phyloP scores from a whole-genome alignment of 2,888 invertebrate species.

The Abrostola tripartita region DNA sequence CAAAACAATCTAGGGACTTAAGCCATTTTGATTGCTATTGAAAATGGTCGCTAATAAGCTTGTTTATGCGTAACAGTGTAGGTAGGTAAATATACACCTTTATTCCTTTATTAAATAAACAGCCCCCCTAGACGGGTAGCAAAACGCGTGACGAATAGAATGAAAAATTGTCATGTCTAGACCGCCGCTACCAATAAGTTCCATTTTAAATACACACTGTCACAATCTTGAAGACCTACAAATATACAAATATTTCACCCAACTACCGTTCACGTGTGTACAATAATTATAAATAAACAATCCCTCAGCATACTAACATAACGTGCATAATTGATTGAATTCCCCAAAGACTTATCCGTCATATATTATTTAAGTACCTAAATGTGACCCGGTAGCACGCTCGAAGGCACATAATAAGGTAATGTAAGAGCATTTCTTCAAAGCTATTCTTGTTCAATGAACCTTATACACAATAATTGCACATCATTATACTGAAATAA shows the following conservation, averaged over 20 bases:
- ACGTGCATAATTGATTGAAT: not conserved
- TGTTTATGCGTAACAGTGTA: no score
- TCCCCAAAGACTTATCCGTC: not conserved
- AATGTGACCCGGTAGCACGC: slow-evolving; percentile 14
- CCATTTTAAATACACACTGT: no score
- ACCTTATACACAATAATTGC: slow-evolving; percentile 28
- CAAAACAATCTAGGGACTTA: no score
- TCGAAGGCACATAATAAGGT: slow-evolving; percentile 23
- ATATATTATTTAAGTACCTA: slow-evolving; percentile 14
- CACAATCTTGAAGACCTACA: no score
- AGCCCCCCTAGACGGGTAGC: no score
- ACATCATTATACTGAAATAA: slow-evolving; percentile 23
- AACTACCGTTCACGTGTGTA: not conserved
- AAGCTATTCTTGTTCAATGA: slow-evolving; percentile 21
- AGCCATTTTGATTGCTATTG: no score
- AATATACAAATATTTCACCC: not conserved
- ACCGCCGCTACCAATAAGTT: no score
- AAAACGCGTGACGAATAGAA: no score
- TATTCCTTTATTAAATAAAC: no score
- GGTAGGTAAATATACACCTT: no score
- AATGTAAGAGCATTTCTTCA: slow-evolving; percentile 21
- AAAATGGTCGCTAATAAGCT: no score
- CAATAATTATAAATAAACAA: not conserved
- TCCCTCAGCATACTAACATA: not conserved
- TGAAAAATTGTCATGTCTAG: no score